A percentile compares a stretch with the other conserved stretches of the same genome.
Evolutionary conservation across 2,888 invertebrate genomes (phyloP).

Genomic region (Anorthoa munda): DNA sequence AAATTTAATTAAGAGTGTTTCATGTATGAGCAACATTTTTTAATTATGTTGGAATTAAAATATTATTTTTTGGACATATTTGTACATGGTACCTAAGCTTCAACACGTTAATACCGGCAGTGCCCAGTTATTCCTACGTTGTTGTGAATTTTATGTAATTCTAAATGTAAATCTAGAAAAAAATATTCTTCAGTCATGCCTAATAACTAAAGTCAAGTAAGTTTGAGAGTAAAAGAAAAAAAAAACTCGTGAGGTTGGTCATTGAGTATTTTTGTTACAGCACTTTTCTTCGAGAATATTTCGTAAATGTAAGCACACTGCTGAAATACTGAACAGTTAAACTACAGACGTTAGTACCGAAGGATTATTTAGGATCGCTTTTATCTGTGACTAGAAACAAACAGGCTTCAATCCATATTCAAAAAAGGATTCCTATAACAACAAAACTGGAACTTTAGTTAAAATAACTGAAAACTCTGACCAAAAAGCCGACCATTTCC

Average conservation of each 20-base stretch:
- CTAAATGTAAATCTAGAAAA: too few species aligned
- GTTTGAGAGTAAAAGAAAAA: too few species aligned
- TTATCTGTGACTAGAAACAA: not conserved
- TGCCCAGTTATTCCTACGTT: not conserved
- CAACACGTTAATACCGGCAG: not conserved
- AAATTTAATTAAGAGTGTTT: constrained; percentile 60
- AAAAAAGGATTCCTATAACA: not conserved
- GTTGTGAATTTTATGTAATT: not conserved
- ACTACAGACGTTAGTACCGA: too few species aligned
- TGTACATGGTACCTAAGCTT: not conserved
- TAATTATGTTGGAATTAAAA: constrained; percentile 52
- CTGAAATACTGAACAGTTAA: too few species aligned
- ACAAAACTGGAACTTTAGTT: not conserved
- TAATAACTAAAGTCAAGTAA: too few species aligned
- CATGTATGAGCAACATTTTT: constrained; percentile 47
- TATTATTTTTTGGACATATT: constrained; percentile 40
- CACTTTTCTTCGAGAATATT: too few species aligned
- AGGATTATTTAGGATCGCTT: too few species aligned
- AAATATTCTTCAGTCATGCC: too few species aligned
- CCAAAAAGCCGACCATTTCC: constrained; percentile 11
- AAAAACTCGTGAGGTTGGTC: not conserved
- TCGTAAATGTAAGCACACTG: too few species aligned
- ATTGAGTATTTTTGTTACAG: not conserved
- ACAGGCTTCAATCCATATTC: not conserved
- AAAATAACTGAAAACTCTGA: not conserved